Percentiles rank a stretch among this genome's conserved stretches.
phyloP scores from a whole-genome alignment of 1,140 invertebrate genomes.

The Cotesia typhae region DNA sequence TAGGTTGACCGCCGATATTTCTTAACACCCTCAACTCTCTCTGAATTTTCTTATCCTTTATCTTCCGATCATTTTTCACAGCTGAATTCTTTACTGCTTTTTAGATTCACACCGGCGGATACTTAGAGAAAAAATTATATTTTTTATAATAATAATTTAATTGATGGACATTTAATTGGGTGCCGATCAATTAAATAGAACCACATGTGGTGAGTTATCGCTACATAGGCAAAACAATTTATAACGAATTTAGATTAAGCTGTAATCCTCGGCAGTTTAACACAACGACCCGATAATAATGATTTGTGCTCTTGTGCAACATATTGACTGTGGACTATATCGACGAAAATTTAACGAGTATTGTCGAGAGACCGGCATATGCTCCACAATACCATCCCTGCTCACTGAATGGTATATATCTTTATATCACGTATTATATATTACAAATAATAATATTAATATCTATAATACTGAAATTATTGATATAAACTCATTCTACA shows the following conservation, averaged over 20 bases:
- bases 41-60: conserved; percentile 24
- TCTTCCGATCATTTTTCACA: conserved; percentile 7
- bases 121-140: not conserved
- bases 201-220: conserved; percentile 19
- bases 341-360: conserved; percentile 40
- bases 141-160: not conserved
- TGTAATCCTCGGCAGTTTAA: conserved; percentile 46
- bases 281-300: conserved; percentile 48
- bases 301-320: conserved; percentile 32
- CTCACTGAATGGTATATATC: not conserved
- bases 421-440: too few species aligned
- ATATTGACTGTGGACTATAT: not conserved
- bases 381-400: too few species aligned
- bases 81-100: not conserved
- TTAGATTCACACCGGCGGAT: too few species aligned
- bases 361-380: conserved; percentile 7
- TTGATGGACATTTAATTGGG: not conserved
- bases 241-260: conserved; percentile 50
- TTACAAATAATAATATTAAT: too few species aligned
- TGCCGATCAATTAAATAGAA: not conserved
- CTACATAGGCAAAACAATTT: conserved; percentile 49
- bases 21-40: conserved; percentile 47
- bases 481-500: conserved; percentile 30
- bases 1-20: conserved; percentile 63
- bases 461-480: conserved; percentile 37